phyloP scores from a whole-genome alignment of 2,113 vertebrate genomes.

The Macroglossus sobrinus region DNA sequence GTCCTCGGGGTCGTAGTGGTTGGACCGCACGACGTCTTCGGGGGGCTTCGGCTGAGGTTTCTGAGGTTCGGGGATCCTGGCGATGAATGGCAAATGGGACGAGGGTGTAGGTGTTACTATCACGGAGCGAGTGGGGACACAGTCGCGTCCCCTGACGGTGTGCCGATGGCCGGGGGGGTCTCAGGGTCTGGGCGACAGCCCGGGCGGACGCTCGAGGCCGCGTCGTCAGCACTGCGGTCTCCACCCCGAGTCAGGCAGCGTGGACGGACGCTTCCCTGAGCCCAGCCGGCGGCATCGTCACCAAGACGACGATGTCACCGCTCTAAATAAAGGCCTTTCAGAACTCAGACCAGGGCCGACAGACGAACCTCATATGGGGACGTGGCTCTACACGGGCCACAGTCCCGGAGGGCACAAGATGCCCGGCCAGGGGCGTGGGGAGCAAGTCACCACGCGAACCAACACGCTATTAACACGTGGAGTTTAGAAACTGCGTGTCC shows the following conservation, averaged over 20 bases:
- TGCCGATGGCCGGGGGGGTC: background rate
- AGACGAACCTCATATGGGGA: background rate
- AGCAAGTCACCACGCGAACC: background rate
- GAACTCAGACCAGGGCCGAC: background rate
- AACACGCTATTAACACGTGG: background rate
- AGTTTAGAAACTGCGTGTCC: background rate
- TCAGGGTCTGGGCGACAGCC: no score
- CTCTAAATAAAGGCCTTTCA: background rate
- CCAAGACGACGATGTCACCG: background rate
- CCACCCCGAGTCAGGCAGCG: no score
- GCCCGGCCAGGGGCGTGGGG: background rate
- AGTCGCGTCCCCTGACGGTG: background rate
- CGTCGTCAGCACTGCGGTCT: no score
- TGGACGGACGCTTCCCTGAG: background rate
- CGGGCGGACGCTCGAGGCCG: no score
- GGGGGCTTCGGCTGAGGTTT: slow-evolving; percentile 92
- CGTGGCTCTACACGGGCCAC: background rate
- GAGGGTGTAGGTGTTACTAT: background rate
- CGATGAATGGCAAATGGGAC: background rate
- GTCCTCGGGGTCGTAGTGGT: slow-evolving; percentile 95
- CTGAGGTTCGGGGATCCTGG: slow-evolving; percentile 94
- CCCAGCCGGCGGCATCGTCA: background rate
- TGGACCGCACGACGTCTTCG: slow-evolving; percentile 91
- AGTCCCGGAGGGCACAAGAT: background rate
- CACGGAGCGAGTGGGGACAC: background rate